Evolutionary conservation across 30 jellyfish, hydroid and myxozoan genomes (phyloP), one percentile per base, ranked within the genome.

Genomic region (Clytia hemisphaerica): DNA sequence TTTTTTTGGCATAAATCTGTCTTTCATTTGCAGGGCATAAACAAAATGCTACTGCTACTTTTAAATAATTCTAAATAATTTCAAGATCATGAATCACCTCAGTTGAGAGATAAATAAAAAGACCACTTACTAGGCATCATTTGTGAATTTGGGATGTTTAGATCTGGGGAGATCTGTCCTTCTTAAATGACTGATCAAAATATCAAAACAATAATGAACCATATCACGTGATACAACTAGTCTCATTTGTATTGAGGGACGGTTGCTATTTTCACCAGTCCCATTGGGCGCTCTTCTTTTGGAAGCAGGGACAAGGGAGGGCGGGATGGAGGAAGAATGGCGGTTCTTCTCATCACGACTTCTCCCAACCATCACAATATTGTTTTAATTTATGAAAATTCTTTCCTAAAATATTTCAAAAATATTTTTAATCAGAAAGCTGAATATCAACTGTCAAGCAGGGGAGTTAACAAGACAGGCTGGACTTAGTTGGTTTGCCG

Each of bases 171-270:
- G 54, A 49, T 88, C 94, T 12, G 53, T 29, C 18, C 93, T 76
- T 45, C 73, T 70, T 24, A 88, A 72, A 51, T 88, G 94, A 67
- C 93, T 88, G 33, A 88, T 57, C 9, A 88, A 78, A 40, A 80
- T 93, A 55, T 88, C 97, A 75, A 88, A 88, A 58, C 97, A 88
- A 63, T 71, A 88, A 70, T 66, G 76, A 33, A 83, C 93, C 97
- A 88, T 88, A 31, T 88, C 97, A 65, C 51, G 62, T 7, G 74
- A 42, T 15, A 88, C 84, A 54, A 88, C 73, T 24, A 72, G 57
- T 44, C 57, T 69, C 50, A 69, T 29, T n/a, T 69, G 81, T 18
- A 69, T 69, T 69, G 48, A 45, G 50, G 46, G 59, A 25, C 33
- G 19, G 49, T 33, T 69, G 25, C 36, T 71, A 46, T 69, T 0